phyloP scores from a whole-genome alignment of 2,113 vertebrate genomes.

The Lepus timidus region DNA sequence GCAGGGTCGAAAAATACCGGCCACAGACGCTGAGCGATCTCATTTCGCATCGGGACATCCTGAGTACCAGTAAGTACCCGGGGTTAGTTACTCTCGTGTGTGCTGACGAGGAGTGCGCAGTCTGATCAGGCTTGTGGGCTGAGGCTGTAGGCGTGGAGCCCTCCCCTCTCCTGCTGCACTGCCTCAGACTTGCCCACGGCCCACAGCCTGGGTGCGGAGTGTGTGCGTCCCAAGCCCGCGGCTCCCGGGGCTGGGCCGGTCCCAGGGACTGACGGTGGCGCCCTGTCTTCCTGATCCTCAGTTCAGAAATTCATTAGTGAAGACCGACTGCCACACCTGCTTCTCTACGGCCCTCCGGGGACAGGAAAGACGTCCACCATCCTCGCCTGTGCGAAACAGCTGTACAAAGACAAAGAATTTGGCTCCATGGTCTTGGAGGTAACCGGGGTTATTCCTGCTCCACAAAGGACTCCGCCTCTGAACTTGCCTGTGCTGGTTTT shows the following conservation, averaged over 20 bases:
- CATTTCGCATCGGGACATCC: conserved; percentile 96
- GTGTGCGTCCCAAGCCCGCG: too few species aligned
- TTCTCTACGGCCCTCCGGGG: conserved; percentile 98
- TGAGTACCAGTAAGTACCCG: conserved; percentile 92
- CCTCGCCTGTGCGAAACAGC: conserved; percentile 95
- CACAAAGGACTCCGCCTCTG: neutral
- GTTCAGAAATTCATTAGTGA: conserved; percentile 97
- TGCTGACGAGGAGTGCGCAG: too few species aligned
- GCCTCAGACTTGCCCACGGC: neutral
- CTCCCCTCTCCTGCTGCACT: neutral
- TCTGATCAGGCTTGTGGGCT: neutral
- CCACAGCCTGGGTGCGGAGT: too few species aligned
- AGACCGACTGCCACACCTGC: conserved; percentile 95
- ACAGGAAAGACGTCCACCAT: conserved; percentile 99
- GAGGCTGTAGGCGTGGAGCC: neutral
- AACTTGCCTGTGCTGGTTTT: neutral
- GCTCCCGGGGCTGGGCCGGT: neutral
- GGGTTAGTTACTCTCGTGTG: too few species aligned
- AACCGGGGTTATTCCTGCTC: neutral
- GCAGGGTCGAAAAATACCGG: conserved; percentile 98
- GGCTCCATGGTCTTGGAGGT: conserved; percentile 99
- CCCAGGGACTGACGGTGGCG: neutral
- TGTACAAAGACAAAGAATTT: conserved; percentile 95
- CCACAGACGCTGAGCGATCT: conserved; percentile 94
- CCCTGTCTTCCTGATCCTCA: conserved; percentile 72